Evolutionary conservation across 2,113 vertebrate species (phyloP), one percentile per base, ranked within the genome.

Genomic region (Pelobates fuscus): DNA sequence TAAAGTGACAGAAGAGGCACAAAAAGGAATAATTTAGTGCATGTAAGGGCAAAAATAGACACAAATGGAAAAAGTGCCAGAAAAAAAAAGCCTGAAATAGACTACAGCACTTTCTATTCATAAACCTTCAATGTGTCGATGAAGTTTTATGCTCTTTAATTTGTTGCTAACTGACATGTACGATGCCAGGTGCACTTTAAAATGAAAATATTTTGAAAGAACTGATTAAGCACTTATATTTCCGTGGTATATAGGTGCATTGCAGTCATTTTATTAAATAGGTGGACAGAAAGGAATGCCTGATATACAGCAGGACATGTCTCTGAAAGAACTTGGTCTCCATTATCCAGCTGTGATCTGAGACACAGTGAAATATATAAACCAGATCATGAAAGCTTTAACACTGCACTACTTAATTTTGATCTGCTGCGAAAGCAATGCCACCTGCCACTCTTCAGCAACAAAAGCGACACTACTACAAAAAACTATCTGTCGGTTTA

Each of bases 261-360:
- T 2, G 10, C 1, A 17, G 5, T 49, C 44, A 49, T 4, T 49
- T 18, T 49, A 49, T 49, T 49, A 49, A 81, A 79, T 71, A 41
- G 41, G 61, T 73, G 52, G 18, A 1, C 21, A 77, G 54, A 12
- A 0, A 1, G 71, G 79, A 82, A 55, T n/a, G 2, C 73, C 77
- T 2, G 21, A 72, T 79, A 74, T 27, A 60, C 46, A 68, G 78
- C 77, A 79, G 49, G 61, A 78, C 15, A 57, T 44, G 58, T 84
- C 79, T 76, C 67, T 49, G 32, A 72, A 71, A 71, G 64, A 57
- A 59, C 54, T 2, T 46, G 74, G 60, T 23, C 3, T 77, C 70
- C 29, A 72, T 61, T 77, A 80, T 17, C 66, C 32, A 78, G 46
- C 7, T 79, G 70, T 24, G 29, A 63, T 80, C 79, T 62, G 70